These are phyloP conservation scores for Temnothorax longispinosus DNA, from an alignment of 1,140 invertebrate species.

Conservation along the genomic window DNA sequence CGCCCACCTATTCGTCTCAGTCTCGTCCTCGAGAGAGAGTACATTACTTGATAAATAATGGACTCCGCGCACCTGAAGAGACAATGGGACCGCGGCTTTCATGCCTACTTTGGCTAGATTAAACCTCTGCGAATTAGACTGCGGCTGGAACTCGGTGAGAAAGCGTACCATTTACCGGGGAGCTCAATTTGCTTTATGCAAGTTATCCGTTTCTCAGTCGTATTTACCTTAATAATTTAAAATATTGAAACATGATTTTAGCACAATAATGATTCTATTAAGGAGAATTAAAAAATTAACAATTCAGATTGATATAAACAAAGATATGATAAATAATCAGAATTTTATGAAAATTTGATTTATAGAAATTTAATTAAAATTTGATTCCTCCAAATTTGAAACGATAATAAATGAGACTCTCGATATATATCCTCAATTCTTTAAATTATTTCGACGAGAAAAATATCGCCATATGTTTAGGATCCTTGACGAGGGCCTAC, in stretches of 20 bases:
- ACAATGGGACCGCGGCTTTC: constrained; percentile 35
- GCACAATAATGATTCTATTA: neutral
- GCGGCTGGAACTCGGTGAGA: neutral
- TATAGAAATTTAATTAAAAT: neutral
- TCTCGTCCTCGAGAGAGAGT: constrained; percentile 36
- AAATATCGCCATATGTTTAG: neutral
- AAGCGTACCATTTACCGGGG: neutral
- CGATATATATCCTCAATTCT: neutral
- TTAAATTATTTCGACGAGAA: neutral
- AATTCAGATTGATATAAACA: neutral
- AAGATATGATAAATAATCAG: neutral
- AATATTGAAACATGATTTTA: neutral
- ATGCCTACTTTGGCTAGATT: constrained; percentile 50
- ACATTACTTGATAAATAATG: constrained; percentile 58
- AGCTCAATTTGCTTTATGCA: constrained; percentile 9
- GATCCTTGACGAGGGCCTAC: neutral
- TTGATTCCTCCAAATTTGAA: neutral
- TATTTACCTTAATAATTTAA: neutral
- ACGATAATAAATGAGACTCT: neutral
- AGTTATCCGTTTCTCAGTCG: neutral
- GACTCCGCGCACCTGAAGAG: constrained; percentile 21
- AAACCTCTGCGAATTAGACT: constrained; percentile 49
- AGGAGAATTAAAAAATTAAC: neutral
- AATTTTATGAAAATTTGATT: neutral
- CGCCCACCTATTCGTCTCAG: constrained; percentile 22